These are phyloP conservation scores for Excalfactoria chinensis DNA, from an alignment of 2,113 vertebrate genomes.

Conservation along the genomic window DNA sequence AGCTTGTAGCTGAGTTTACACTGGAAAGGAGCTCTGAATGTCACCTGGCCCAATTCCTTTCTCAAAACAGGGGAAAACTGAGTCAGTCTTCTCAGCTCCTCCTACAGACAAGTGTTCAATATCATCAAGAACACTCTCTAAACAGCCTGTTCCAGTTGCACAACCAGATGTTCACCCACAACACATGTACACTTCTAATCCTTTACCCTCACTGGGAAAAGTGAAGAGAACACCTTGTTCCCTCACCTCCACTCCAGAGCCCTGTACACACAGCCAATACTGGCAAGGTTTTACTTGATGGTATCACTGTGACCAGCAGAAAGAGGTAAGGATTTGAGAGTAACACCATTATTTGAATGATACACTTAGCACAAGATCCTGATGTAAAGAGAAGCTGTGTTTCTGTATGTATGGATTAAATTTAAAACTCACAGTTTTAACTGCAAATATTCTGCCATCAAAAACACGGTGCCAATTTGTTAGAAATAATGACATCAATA, in stretches of 20 bases:
- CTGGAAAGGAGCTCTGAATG: neutral
- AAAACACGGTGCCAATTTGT: neutral
- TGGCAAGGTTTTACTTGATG: neutral
- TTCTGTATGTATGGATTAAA: neutral
- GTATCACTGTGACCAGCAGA: no score
- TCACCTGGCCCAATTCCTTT: rapidly evolving
- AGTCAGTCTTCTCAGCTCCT: neutral
- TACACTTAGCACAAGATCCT: neutral
- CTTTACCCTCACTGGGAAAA: neutral
- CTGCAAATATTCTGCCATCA: neutral
- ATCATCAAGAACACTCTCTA: neutral
- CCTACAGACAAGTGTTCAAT: neutral
- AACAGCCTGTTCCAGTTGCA: neutral
- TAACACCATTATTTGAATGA: neutral
- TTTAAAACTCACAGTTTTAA: neutral
- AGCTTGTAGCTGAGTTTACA: rapidly evolving
- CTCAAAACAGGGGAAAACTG: neutral
- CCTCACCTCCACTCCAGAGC: neutral
- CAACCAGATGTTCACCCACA: neutral
- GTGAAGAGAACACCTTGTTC: neutral
- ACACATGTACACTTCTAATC: rapidly evolving
- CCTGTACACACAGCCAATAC: neutral
- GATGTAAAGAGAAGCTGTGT: neutral
- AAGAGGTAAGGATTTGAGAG: neutral
- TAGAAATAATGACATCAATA: neutral